Evolutionary conservation across 2,113 vertebrate species (phyloP), one percentile per base, ranked within the genome.

Genomic region (Empidonax traillii): DNA sequence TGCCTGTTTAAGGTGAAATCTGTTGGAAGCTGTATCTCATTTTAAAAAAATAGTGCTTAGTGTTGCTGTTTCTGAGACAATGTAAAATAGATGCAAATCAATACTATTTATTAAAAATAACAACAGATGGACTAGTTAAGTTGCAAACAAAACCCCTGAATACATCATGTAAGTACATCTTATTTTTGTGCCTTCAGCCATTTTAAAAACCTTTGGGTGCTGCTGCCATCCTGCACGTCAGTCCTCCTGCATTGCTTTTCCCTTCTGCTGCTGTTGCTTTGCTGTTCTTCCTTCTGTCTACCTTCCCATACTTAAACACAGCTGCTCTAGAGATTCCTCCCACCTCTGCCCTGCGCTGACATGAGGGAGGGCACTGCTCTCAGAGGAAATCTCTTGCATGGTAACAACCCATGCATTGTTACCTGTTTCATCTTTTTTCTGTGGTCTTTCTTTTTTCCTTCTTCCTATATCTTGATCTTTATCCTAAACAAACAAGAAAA

Each of bases 101-200:
- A 11, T 51, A 41, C 10, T 77, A 14, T 24, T 87, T 74, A 46
- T 55, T 87, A 41, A 76, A 85, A 72, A 28, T 69, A 72, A 30
- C 10, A 66, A 31, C 27, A 53, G 7, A 8, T 2, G 9, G 10
- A 44, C 14, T 58, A 46, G 27, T 68, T 73, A 31, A 53, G 15
- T 68, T 73, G 44, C 12, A 73, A 80, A 35, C 18, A 44, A 63
- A 59, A 17, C 5, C 25, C 14, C 19, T 67, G 47, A 55, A 61
- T 18, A 8, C 3, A 6, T 53, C 8, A 35, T 14, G 7, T 33
- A 67, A 68, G 3, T 1, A 1, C 13, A 6, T 15, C n/a, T 39
- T 6, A 14, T 44, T 31, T 52, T 27, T 67, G 25, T 65, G 65
- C 44, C 13, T 68, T 52, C 28, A 23, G 28, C 8, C 6, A 5